Conservation (phyloP, 2,888 invertebrate genomes). For the Trichopoda pennipes region DNA sequence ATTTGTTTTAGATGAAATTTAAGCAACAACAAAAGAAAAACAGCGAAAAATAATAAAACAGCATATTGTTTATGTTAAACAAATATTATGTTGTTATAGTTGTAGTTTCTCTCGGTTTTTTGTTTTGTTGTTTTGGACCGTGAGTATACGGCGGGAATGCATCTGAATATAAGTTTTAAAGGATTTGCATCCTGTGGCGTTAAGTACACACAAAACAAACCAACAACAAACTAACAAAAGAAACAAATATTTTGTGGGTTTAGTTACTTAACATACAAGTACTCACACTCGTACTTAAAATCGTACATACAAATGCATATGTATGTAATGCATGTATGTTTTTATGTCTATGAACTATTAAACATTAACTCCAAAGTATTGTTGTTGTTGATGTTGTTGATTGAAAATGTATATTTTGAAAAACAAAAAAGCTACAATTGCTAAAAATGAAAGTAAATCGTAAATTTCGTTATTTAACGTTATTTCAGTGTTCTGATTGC, state of each 20-base stretch:
- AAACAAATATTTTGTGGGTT: constrained; percentile 37
- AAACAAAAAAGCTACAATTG: constrained; percentile 52
- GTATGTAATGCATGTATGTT: not conserved
- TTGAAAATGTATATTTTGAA: not conserved
- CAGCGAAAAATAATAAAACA: constrained; percentile 53
- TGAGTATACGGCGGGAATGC: constrained; percentile 36
- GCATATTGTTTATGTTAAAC: constrained; percentile 67
- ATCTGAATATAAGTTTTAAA: constrained; percentile 45
- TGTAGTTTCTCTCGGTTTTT: constrained; percentile 25
- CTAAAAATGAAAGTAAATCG: constrained; percentile 17
- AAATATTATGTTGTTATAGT: constrained; percentile 56
- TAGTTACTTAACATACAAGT: constrained; percentile 30
- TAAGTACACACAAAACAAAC: constrained; percentile 51
- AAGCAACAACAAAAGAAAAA: constrained; percentile 13
- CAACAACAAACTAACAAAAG: not conserved
- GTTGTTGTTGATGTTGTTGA: not conserved
- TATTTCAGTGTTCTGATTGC: constrained; percentile 61
- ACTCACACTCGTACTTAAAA: not conserved
- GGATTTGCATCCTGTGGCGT: constrained; percentile 62
- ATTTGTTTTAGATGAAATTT: constrained; percentile 53
- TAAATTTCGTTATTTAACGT: constrained; percentile 41
- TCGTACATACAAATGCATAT: not conserved
- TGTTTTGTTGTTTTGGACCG: not conserved
- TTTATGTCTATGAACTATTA: not conserved
- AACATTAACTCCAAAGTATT: constrained; percentile 16